Base-by-base conservation (phyloP, 2,888 invertebrate species). In the Mythimna albipuncta region DNA sequence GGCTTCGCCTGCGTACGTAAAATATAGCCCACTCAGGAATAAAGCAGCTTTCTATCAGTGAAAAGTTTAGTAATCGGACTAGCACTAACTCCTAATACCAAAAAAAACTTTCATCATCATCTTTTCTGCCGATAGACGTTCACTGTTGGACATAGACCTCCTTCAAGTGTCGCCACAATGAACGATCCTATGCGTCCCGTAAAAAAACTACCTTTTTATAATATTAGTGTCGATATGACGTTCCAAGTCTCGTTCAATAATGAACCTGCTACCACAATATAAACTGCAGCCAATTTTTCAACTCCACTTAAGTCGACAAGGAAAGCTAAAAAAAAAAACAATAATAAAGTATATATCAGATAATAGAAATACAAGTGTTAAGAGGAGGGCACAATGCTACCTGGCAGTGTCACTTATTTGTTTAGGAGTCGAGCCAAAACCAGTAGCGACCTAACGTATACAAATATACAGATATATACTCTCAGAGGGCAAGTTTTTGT, bases 351-450 rank as follows among this genome's bases (percentile, higher is more conserved):
- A 91, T 93, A 91, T 89, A 96, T 95, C 95, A 93, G 95, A 95
- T 94, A 94, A 93, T 94, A 93, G 94, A 92, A 47, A 91, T 93
- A 94, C 94, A 94, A 93, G 94, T 92, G 94, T 93, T 91, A 91
- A 93, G 91, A 92, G 88, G 81, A 87, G 89, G 90, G 89, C 89
- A 94, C 93, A 94, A 93, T 91, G 89, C 94, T 96, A 95, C 96
- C 95, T 94, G 95, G 89, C 81, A 85, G 85, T 94, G 95, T 95
- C 94, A 94, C 93, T 93, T 96, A 93, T 96, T 96, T 96, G 95
- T 95, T 95, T 96, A 96, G 96, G 95, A 91, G 91, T 91, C 92
- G 90, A 91, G 91, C 94, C 89, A 96, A 95, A 96, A 96, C 96
- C 96, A 96, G 96, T 96, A 96, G 96, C 96, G 85, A 91, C 83